Evolutionary conservation across 2,113 vertebrate genomes (phyloP).

Genomic region (Psophia crepitans): DNA sequence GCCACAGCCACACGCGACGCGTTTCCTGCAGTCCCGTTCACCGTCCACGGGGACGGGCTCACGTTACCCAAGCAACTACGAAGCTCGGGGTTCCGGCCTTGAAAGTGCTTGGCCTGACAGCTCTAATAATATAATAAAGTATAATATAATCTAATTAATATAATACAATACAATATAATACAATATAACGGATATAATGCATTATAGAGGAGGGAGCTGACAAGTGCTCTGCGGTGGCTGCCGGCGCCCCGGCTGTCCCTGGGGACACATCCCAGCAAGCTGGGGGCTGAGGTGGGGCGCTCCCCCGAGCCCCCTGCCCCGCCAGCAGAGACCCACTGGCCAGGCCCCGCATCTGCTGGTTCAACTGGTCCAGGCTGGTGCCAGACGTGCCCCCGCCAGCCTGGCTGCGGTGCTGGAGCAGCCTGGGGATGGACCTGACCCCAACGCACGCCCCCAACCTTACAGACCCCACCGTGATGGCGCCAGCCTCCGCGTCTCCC

Average conservation of each 20-base stretch:
- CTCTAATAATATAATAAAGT: neutral
- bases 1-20: neutral
- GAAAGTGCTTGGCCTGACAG: neutral
- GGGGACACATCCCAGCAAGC: neutral
- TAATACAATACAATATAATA: neutral
- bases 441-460: neutral
- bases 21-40: neutral
- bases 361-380: accelerated
- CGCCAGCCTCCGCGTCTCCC: neutral
- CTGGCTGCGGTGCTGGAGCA: neutral
- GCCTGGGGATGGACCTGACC: neutral
- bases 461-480: neutral
- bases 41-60: neutral
- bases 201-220: neutral
- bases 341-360: neutral
- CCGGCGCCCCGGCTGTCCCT: neutral
- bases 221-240: neutral
- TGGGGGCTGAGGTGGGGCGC: accelerated
- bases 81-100: neutral
- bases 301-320: accelerated
- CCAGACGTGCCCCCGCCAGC: neutral
- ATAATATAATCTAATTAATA: neutral
- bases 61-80: neutral
- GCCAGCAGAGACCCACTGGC: neutral
- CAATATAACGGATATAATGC: neutral